phyloP scores from a whole-genome alignment of 2,888 invertebrate species.

The Amphipoea lucens region DNA sequence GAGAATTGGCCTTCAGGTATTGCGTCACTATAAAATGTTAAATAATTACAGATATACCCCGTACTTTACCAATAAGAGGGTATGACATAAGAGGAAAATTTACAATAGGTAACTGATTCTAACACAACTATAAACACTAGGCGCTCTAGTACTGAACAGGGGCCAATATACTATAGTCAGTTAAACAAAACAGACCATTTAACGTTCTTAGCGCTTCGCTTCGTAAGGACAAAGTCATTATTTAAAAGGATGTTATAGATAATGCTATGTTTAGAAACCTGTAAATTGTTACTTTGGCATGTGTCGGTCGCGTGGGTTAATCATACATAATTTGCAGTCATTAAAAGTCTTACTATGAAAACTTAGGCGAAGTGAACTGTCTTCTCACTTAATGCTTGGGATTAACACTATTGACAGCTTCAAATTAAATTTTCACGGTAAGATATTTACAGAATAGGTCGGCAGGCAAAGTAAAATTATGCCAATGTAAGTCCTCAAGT shows the following conservation, averaged over 20 bases:
- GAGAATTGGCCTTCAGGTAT: background rate
- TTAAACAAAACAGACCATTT: constrained; percentile 46
- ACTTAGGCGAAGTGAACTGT: background rate
- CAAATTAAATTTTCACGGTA: background rate
- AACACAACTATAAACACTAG: constrained; percentile 10
- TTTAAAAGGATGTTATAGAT: constrained; percentile 20
- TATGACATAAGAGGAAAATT: constrained; percentile 41
- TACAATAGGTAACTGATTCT: background rate
- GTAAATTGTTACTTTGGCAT: constrained; percentile 27
- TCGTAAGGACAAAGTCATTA: constrained; percentile 8
- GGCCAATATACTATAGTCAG: constrained; percentile 41
- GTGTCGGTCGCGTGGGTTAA: background rate
- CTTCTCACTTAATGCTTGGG: background rate
- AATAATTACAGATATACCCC: background rate
- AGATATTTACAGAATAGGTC: background rate
- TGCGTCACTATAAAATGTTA: background rate
- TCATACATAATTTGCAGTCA: background rate
- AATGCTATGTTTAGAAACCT: constrained; percentile 29
- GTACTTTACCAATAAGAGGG: constrained; percentile 1
- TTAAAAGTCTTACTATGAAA: background rate
- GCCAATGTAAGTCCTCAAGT: background rate
- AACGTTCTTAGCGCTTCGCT: constrained; percentile 41
- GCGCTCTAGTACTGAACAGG: constrained; percentile 4
- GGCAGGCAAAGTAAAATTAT: background rate
- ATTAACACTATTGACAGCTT: background rate